Evolutionary conservation across 2,113 vertebrate species (phyloP).

Genomic region (Brachyhypopomus gauderio): DNA sequence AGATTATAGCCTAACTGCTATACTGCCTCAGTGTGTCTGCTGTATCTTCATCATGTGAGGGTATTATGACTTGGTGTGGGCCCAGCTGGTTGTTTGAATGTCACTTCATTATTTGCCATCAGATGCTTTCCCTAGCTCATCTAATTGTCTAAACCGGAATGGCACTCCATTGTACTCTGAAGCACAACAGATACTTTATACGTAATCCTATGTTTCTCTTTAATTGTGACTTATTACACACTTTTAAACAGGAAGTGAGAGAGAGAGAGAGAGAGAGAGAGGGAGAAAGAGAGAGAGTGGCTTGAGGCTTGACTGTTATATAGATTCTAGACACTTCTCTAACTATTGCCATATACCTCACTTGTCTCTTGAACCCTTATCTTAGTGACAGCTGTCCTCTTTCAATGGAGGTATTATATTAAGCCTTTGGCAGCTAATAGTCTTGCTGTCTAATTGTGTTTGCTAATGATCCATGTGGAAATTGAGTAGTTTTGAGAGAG

Average conservation of each 20-base stretch:
- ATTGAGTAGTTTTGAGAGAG: conserved; percentile 50
- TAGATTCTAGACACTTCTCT: not conserved
- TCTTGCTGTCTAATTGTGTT: conserved; percentile 53
- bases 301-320: not conserved
- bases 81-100: conserved; percentile 56
- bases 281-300: not conserved
- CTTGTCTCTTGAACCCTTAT: conserved; percentile 23
- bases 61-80: conserved; percentile 37
- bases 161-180: conserved; percentile 49
- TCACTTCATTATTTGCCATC: conserved; percentile 53
- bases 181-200: conserved; percentile 57
- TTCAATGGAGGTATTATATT: conserved; percentile 45
- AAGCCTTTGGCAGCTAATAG: conserved; percentile 55
- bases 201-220: conserved; percentile 37
- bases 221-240: conserved; percentile 14
- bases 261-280: not conserved
- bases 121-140: conserved; percentile 53
- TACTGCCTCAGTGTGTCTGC: conserved; percentile 18
- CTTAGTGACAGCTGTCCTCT: conserved; percentile 38
- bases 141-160: conserved; percentile 59
- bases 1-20: not conserved
- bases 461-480: conserved; percentile 60
- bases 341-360: not conserved
- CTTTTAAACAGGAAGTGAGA: not conserved
- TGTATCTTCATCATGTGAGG: conserved; percentile 30